Percentiles rank a stretch among this genome's conserved stretches.
Evolutionary conservation across 2,113 vertebrate species (phyloP).

Genomic region (Tychaedon coryphoeus): DNA sequence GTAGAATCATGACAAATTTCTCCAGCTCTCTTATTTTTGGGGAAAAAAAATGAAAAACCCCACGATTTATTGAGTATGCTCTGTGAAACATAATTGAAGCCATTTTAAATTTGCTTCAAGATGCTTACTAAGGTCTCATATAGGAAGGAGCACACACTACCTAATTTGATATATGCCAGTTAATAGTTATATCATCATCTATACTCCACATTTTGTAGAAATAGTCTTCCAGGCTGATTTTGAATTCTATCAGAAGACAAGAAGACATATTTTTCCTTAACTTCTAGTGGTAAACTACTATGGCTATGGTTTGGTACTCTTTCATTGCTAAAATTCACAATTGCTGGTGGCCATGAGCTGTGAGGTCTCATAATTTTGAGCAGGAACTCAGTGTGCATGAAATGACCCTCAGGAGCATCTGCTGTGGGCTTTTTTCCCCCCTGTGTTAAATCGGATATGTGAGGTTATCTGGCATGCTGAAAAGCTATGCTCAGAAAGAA

Average conservation of each 20-base stretch:
- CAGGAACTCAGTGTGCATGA: neutral
- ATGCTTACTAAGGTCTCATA: neutral
- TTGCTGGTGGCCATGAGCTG: conserved; percentile 8
- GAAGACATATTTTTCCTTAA: neutral
- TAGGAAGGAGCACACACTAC: neutral
- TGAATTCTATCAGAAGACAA: neutral
- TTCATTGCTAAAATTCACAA: conserved; percentile 25
- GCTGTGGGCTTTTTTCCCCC: conserved; percentile 10
- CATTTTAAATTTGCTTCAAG: neutral
- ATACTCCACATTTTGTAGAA: neutral
- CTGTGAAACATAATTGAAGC: neutral
- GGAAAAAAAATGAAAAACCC: no score
- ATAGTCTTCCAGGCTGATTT: neutral
- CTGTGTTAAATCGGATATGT: conserved; percentile 54
- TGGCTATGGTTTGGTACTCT: neutral
- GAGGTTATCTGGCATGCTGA: conserved; percentile 65
- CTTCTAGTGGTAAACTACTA: neutral
- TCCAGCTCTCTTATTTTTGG: neutral
- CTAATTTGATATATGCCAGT: neutral
- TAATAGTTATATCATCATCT: neutral
- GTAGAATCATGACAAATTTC: neutral
- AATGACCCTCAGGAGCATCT: conserved; percentile 63
- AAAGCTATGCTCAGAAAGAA: conserved; percentile 63
- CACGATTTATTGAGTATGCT: neutral
- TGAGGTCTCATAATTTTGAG: conserved; percentile 51